Conservation (phyloP, 2,888 invertebrate genomes). For the Diploptera punctata region DNA sequence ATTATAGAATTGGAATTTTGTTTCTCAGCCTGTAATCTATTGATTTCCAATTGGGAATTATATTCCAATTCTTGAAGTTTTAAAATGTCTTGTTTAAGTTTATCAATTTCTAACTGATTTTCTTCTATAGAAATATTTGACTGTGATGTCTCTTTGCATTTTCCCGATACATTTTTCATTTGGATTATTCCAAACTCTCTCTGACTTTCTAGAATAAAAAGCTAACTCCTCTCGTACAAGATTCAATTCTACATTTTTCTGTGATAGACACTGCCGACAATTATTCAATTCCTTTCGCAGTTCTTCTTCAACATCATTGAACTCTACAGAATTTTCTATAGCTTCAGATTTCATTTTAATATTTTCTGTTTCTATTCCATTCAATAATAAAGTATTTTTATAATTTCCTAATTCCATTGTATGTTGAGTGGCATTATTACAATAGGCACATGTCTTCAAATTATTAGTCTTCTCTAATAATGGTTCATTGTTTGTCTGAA, state of each 20-base stretch:
- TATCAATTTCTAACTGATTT: neutral
- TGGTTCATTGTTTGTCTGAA: too few relatives aligned
- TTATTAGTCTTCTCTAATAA: too few relatives aligned
- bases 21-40: neutral
- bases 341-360: neutral
- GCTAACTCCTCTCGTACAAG: constrained; percentile 29
- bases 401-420: neutral
- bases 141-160: neutral
- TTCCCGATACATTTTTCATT: too few relatives aligned
- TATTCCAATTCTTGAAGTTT: neutral
- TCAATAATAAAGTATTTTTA: neutral
- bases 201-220: constrained; percentile 21
- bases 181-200: neutral
- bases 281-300: constrained; percentile 30
- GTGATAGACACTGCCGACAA: neutral
- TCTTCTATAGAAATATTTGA: neutral
- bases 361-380: neutral
- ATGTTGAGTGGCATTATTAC: neutral
- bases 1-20: neutral
- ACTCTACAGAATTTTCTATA: neutral
- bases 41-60: neutral
- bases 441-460: too few relatives aligned
- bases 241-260: constrained; percentile 28
- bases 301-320: constrained; percentile 8
- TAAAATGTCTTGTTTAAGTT: neutral